phyloP scores from a whole-genome alignment of 2,797 vertebrate species.

The Rhincodon typus region DNA sequence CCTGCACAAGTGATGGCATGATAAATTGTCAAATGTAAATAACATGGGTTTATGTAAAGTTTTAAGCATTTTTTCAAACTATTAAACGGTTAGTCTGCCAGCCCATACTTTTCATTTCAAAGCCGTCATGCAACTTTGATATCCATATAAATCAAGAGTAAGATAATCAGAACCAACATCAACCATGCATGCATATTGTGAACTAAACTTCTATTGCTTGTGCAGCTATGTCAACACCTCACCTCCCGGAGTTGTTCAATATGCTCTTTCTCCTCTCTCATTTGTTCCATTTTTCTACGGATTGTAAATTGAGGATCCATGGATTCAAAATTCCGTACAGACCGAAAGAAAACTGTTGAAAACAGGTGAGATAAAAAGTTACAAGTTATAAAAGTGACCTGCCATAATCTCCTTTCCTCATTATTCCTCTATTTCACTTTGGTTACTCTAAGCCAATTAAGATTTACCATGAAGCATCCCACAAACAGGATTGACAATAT shows the following conservation, averaged over 20 bases:
- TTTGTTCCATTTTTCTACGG: conserved; percentile 90
- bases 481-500: no score
- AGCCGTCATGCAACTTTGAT: neutral
- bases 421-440: neutral
- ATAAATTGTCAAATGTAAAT: neutral
- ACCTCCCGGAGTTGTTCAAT: conserved; percentile 69
- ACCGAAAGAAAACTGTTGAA: conserved; percentile 68
- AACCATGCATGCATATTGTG: neutral
- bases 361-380: neutral
- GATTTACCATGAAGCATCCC: neutral
- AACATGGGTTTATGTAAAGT: neutral
- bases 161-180: neutral
- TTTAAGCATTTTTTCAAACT: neutral
- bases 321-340: conserved; percentile 81
- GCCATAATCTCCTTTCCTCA: neutral
- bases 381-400: no score
- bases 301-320: conserved; percentile 93
- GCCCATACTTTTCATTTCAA: neutral
- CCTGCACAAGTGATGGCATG: neutral
- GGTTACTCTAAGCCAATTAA: neutral
- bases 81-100: neutral
- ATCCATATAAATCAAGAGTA: neutral
- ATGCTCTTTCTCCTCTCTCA: conserved; percentile 82
- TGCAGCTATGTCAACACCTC: conserved; percentile 34
- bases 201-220: neutral